Evolutionary conservation across 2,797 vertebrate genomes (phyloP).

Genomic region (Peromyscus eremicus): DNA sequence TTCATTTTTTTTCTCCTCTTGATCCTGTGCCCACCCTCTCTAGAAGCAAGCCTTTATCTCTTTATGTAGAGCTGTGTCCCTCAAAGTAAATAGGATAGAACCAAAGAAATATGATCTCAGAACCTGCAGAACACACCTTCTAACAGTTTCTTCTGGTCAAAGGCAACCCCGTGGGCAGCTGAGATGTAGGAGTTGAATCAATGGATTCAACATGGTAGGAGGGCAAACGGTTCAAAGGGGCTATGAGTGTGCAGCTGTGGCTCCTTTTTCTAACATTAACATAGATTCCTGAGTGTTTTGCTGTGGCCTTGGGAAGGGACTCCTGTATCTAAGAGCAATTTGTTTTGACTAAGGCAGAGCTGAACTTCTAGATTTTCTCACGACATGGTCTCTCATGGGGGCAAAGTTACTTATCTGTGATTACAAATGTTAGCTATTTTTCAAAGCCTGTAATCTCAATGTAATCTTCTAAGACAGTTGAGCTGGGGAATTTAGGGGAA

Average conservation of each 20-base stretch:
- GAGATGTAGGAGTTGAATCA: background rate
- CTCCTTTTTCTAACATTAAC: background rate
- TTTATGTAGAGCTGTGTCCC: background rate
- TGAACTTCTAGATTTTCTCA: background rate
- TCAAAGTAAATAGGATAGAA: background rate
- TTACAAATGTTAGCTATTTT: background rate
- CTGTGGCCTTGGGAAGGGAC: background rate
- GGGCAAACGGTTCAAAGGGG: background rate
- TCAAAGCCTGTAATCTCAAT: slow-evolving; percentile 12
- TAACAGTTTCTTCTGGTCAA: background rate
- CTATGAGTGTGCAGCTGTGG: fast-evolving
- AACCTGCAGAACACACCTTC: too few relatives aligned
- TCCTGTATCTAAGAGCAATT: background rate
- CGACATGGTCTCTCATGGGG: background rate
- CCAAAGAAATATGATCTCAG: background rate
- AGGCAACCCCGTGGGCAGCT: fast-evolving
- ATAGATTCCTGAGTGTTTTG: background rate
- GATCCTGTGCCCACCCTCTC: fast-evolving
- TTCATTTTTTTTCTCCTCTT: background rate
- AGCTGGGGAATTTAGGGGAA: background rate
- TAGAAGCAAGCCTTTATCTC: background rate
- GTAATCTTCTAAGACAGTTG: background rate
- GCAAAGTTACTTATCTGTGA: slow-evolving; percentile 1
- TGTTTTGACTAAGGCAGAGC: background rate
- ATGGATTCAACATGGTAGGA: background rate